Conservation (phyloP, 23 tunicate genomes). For the Styela plicata region DNA sequence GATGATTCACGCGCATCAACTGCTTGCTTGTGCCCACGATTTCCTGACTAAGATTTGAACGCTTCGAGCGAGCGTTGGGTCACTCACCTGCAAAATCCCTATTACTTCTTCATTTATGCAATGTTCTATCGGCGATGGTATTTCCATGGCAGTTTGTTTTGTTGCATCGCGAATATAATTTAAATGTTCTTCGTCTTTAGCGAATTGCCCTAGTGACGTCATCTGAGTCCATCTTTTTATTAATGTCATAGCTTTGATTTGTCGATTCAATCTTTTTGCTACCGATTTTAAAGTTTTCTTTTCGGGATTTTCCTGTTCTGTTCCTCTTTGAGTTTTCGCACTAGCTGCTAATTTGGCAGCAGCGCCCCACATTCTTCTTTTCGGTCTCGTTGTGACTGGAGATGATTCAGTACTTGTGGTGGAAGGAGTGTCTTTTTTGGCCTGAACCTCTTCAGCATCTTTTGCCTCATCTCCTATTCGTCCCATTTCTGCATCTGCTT, state of each 20-base stretch:
- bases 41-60: too few relatives aligned
- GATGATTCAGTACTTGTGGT: neutral
- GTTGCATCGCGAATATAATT: constrained; percentile 42
- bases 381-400: neutral
- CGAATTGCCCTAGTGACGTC: constrained; percentile 54
- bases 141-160: constrained; percentile 36
- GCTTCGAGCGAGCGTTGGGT: too few relatives aligned
- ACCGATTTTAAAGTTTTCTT: constrained; percentile 53
- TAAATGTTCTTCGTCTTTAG: constrained; percentile 53
- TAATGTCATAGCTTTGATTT: constrained; percentile 53
- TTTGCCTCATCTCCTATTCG: neutral
- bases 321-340: neutral
- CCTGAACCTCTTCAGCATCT: neutral
- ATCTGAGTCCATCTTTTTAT: constrained; percentile 56
- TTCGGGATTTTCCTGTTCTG: neutral
- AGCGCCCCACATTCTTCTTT: constrained; percentile 25
- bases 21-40: too few relatives aligned
- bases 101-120: constrained; percentile 41
- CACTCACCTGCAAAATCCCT: constrained; percentile 42
- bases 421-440: neutral
- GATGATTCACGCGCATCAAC: too few relatives aligned
- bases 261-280: constrained; percentile 50
- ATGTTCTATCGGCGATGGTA: constrained; percentile 49
- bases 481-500: neutral
- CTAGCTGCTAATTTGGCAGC: neutral